A percentile compares a stretch with the other conserved stretches of the same genome.
Conservation (phyloP, 2,113 vertebrate species). For the Pachycephala philippinensis region DNA sequence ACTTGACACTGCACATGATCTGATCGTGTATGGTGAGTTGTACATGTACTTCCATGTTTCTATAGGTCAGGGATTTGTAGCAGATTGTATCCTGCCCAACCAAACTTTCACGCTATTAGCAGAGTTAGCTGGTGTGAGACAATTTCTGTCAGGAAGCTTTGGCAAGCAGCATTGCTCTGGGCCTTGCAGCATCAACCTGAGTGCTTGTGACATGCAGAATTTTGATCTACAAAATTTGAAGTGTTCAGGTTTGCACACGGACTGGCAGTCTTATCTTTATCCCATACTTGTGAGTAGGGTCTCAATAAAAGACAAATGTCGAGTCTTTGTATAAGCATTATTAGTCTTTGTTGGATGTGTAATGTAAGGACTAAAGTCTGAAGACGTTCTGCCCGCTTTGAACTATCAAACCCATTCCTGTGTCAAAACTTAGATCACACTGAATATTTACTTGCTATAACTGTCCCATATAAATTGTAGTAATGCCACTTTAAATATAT, state of each 20-base stretch:
- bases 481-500: not conserved
- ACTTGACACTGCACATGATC: not conserved
- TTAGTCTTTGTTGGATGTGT: not conserved
- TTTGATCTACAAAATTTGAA: not conserved
- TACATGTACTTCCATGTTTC: not conserved
- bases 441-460: not conserved
- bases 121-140: not conserved
- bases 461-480: not conserved
- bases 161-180: not conserved
- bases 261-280: not conserved
- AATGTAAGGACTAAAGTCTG: not conserved
- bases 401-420: not conserved
- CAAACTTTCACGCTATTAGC: rapidly evolving
- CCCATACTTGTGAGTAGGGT: not conserved
- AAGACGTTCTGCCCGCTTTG: not conserved
- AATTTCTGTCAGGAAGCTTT: not conserved
- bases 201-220: not conserved
- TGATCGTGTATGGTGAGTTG: not conserved
- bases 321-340: not conserved
- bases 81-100: not conserved
- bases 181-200: not conserved
- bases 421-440: not conserved
- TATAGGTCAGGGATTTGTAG: not conserved
- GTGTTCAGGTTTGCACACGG: rapidly evolving
- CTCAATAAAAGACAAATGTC: not conserved